phyloP scores from a whole-genome alignment of 2,113 vertebrate species.

The Pteruthius melanotis region DNA sequence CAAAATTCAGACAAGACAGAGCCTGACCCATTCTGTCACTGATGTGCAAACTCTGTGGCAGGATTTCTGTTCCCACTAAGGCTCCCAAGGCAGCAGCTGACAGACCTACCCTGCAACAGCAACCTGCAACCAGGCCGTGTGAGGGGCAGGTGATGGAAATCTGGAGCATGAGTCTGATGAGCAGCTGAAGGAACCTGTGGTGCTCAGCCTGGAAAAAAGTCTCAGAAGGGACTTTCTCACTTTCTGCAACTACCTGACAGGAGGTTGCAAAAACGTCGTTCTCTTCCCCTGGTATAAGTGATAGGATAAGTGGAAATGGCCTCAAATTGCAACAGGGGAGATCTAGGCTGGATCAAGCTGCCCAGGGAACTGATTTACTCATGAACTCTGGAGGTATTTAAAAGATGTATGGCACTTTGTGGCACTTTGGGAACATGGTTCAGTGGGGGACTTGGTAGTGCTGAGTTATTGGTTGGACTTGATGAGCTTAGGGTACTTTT shows the following conservation, averaged over 20 bases:
- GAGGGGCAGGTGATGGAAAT: background rate
- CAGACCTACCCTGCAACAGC: accelerated
- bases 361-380: background rate
- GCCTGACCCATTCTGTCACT: background rate
- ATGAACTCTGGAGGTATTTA: background rate
- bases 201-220: background rate
- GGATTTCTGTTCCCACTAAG: background rate
- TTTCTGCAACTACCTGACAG: background rate
- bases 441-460: background rate
- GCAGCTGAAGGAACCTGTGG: background rate
- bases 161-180: background rate
- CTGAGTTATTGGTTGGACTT: background rate
- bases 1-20: background rate
- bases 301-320: background rate
- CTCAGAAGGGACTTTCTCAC: background rate
- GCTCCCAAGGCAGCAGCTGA: background rate
- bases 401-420: background rate
- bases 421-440: background rate
- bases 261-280: background rate
- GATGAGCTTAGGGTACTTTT: background rate
- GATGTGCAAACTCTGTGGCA: background rate
- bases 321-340: background rate
- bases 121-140: background rate
- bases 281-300: background rate
- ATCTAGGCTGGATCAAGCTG: background rate